phyloP scores from a whole-genome alignment of 2,888 invertebrate genomes.

The Xestia rhomboidea region DNA sequence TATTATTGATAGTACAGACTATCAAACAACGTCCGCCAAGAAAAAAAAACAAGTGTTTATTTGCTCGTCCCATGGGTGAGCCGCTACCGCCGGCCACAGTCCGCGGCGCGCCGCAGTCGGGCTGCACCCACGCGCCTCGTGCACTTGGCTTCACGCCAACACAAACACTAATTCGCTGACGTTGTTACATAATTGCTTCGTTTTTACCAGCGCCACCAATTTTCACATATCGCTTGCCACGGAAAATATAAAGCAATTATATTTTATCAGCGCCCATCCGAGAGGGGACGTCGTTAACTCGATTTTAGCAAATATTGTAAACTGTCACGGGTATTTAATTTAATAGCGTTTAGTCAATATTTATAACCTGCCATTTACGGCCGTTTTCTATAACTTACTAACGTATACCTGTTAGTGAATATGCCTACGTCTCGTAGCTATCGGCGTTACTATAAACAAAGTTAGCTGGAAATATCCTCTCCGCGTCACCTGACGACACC shows the following conservation, averaged over 20 bases:
- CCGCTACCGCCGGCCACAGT: conserved; percentile 19
- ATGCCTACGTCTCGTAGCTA: too few relatives aligned
- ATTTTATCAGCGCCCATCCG: conserved; percentile 48
- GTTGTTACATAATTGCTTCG: conserved; percentile 87
- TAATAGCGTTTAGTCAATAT: conserved; percentile 20
- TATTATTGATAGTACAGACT: neutral
- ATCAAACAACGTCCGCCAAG: neutral
- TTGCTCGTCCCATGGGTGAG: conserved; percentile 44
- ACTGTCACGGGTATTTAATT: conserved; percentile 25
- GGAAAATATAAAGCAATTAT: conserved; percentile 64
- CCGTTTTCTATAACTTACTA: too few relatives aligned
- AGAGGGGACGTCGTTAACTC: conserved; percentile 43
- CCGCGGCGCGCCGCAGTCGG: conserved; percentile 55
- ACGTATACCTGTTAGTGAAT: too few relatives aligned
- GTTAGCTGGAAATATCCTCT: too few relatives aligned
- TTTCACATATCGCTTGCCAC: conserved; percentile 65
- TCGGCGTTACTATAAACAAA: too few relatives aligned
- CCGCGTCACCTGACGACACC: too few relatives aligned
- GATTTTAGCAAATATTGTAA: conserved; percentile 33
- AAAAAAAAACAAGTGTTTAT: conserved; percentile 53
- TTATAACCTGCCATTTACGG: conserved; percentile 1
- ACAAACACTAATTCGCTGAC: conserved; percentile 86
- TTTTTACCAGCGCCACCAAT: conserved; percentile 77
- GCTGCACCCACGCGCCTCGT: conserved; percentile 75
- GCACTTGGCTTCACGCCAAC: conserved; percentile 84